These are phyloP conservation scores for Tenthredo distinguenda DNA, from an alignment of 2,888 invertebrate species.

Conservation along the genomic window DNA sequence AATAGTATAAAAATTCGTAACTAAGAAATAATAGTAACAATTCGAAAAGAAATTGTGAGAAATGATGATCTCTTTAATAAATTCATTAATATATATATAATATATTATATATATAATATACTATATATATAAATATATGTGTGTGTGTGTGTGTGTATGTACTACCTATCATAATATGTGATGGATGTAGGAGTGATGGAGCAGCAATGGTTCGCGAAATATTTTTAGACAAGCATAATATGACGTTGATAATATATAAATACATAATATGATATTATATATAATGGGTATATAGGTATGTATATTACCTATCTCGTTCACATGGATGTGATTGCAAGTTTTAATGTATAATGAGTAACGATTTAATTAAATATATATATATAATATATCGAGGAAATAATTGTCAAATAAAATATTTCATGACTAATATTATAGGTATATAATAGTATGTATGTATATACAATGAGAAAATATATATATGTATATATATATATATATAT, in stretches of 20 bases:
- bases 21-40: neutral
- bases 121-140: neutral
- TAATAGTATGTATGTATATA: neutral
- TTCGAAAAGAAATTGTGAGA: neutral
- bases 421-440: neutral
- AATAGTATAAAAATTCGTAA: neutral
- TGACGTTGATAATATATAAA: neutral
- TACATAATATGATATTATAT: neutral
- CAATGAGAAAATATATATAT: constrained; percentile 26
- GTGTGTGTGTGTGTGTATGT: neutral
- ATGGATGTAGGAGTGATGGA: neutral
- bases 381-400: neutral
- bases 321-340: no score
- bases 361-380: neutral
- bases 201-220: neutral
- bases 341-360: no score
- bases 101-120: no score
- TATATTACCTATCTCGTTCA: no score
- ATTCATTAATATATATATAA: constrained; percentile 24
- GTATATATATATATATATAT: neutral
- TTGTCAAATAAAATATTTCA: neutral
- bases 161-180: neutral
- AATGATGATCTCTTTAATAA: constrained; percentile 32
- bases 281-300: neutral
- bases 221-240: constrained; percentile 7